Evolutionary conservation across 2,797 vertebrate species (phyloP).

Genomic region (Cuniculus paca): DNA sequence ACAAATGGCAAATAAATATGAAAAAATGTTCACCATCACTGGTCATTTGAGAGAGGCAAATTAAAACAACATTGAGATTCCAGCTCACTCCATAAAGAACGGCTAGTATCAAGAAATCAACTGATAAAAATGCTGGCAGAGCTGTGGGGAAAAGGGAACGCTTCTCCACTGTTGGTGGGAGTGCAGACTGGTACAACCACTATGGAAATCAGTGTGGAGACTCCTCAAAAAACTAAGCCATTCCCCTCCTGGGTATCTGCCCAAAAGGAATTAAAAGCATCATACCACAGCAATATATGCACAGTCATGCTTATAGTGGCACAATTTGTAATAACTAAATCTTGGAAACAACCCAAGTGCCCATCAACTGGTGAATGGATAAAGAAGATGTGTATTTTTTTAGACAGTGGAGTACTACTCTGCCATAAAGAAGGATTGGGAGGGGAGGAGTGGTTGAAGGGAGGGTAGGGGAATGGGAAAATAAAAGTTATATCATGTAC

Average conservation of each 20-base stretch:
- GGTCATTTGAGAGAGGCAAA: not conserved
- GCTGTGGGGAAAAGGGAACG: not conserved
- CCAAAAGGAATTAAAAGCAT: not conserved
- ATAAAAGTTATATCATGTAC: not conserved
- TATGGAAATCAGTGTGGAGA: not conserved
- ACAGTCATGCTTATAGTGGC: not conserved
- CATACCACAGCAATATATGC: not conserved
- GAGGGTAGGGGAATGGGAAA: not conserved
- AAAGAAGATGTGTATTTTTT: not conserved
- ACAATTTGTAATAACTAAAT: not conserved
- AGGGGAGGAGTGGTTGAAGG: not conserved
- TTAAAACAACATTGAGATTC: not conserved
- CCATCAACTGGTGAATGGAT: not conserved
- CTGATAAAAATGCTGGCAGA: not conserved
- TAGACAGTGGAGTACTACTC: not conserved
- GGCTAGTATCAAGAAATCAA: not conserved
- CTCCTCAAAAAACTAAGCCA: not conserved
- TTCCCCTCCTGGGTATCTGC: not conserved
- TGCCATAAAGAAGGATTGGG: not conserved
- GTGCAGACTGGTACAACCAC: not conserved
- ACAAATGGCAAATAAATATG: not conserved
- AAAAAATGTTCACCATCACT: not conserved
- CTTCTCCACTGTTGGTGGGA: not conserved
- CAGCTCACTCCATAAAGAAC: not conserved
- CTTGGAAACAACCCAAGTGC: not conserved